Conservation (phyloP, 1,140 invertebrate genomes). For the Drosophila tristis region DNA sequence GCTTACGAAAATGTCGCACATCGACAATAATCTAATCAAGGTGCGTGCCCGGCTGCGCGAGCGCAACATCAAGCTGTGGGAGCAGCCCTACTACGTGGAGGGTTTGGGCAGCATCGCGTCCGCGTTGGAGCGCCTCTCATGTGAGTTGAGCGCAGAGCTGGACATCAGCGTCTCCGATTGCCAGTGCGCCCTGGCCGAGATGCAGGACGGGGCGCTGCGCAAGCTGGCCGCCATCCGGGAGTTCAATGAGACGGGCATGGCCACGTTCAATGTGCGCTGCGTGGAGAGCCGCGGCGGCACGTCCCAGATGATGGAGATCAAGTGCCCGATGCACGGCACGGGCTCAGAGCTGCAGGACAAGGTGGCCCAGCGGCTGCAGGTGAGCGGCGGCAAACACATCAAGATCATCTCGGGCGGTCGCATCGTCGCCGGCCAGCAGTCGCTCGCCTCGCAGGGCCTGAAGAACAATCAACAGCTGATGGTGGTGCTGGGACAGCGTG, state of each 20-base stretch:
- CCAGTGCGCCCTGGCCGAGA: conserved; percentile 85
- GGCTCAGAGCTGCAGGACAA: conserved; percentile 86
- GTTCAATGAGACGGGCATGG: conserved; percentile 87
- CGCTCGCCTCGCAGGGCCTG: conserved; percentile 85
- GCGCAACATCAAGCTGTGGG: conserved; percentile 88
- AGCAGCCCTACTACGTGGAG: conserved; percentile 87
- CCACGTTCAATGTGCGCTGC: conserved; percentile 74
- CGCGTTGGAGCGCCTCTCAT: conserved; percentile 85
- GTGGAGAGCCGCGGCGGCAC: conserved; percentile 60
- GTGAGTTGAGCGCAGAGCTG: conserved; percentile 85
- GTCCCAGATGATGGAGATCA: conserved; percentile 55
- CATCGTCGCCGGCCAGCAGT: conserved; percentile 85
- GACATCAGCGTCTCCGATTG: conserved; percentile 85
- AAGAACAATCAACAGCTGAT: conserved; percentile 89
- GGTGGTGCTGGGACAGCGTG: conserved; percentile 85
- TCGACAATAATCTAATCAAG: conserved; percentile 48
- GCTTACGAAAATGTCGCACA: conserved; percentile 37
- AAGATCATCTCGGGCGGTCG: conserved; percentile 89
- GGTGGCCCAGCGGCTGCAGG: conserved; percentile 85
- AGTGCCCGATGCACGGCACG: conserved; percentile 60
- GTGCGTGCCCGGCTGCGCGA: conserved; percentile 45
- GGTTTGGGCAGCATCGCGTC: conserved; percentile 80
- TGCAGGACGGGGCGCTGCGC: conserved; percentile 88
- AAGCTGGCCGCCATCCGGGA: conserved; percentile 87
- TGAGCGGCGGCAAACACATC: conserved; percentile 80